Evolutionary conservation across 2,113 vertebrate genomes (phyloP).

Genomic region (Hepsetus odoe): DNA sequence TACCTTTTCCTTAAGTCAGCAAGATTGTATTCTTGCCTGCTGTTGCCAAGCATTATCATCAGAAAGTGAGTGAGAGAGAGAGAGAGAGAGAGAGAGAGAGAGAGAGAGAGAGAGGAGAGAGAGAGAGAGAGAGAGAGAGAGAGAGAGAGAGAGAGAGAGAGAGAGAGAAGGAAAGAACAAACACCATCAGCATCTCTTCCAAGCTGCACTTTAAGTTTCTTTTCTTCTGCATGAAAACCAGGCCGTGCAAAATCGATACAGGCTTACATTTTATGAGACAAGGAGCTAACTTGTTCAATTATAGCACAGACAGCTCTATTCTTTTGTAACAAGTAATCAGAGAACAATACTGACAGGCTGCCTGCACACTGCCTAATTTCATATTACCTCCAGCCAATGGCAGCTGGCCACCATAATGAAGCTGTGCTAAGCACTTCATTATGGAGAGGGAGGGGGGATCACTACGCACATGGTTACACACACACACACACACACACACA

Average conservation of each 20-base stretch:
- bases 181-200: slow-evolving; percentile 73
- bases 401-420: slow-evolving; percentile 86
- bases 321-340: slow-evolving; percentile 99
- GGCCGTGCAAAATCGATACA: slow-evolving; percentile 88
- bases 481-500: slow-evolving; percentile 42
- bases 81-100: slow-evolving; percentile 40
- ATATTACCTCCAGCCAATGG: slow-evolving; percentile 97
- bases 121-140: slow-evolving; percentile 43
- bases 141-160: slow-evolving; percentile 27
- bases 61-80: slow-evolving; percentile 22
- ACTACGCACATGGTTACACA: slow-evolving; percentile 72
- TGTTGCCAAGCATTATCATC: slow-evolving; percentile 22
- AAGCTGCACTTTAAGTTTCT: slow-evolving; percentile 78
- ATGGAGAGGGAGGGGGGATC: slow-evolving; percentile 83
- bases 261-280: slow-evolving; percentile 98
- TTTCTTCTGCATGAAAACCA: slow-evolving; percentile 77
- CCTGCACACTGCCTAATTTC: slow-evolving; percentile 94
- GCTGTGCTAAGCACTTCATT: slow-evolving; percentile 96
- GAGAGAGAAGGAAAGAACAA: slow-evolving; percentile 51
- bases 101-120: too few relatives aligned
- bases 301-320: slow-evolving; percentile 98
- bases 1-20: slow-evolving; percentile 47
- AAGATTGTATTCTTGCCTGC: slow-evolving; percentile 20
- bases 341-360: slow-evolving; percentile 98
- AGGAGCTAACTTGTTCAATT: slow-evolving; percentile 99